phyloP scores from a whole-genome alignment of 2,888 invertebrate genomes.

The Chrysolina americana region DNA sequence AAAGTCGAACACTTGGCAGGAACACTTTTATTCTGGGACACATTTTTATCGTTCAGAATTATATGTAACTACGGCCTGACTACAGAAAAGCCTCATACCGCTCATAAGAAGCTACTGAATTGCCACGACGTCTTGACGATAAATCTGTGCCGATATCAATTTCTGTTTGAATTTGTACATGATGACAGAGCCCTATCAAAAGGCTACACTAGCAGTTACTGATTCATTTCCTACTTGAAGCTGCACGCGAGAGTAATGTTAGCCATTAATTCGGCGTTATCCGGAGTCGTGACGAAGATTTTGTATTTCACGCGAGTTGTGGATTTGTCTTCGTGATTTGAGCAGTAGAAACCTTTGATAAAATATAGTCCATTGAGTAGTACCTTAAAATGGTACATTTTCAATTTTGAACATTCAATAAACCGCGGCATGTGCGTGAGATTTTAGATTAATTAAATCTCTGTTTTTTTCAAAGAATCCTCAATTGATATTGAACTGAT shows the following conservation, averaged over 20 bases:
- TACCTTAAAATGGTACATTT: too few species aligned
- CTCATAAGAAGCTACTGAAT: not conserved
- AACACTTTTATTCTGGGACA: too few species aligned
- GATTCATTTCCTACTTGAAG: conserved; percentile 9
- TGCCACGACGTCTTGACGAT: not conserved
- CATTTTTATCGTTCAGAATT: not conserved
- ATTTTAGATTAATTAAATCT: too few species aligned
- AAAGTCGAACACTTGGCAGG: too few species aligned
- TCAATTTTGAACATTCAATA: too few species aligned
- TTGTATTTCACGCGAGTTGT: not conserved
- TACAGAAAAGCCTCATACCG: not conserved
- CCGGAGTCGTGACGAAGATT: not conserved
- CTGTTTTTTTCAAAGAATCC: too few species aligned
- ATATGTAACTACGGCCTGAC: not conserved
- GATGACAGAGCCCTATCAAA: conserved; percentile 10
- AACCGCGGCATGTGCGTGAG: too few species aligned
- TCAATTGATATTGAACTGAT: too few species aligned
- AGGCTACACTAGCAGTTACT: conserved; percentile 2
- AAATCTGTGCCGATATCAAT: conserved; percentile 12
- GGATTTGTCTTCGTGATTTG: not conserved
- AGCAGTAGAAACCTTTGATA: not conserved
- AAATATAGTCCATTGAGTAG: too few species aligned
- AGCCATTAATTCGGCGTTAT: not conserved
- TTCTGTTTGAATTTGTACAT: conserved; percentile 3
- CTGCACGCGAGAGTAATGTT: conserved; percentile 6